Percentiles rank a stretch among this genome's conserved stretches.
Conservation (phyloP, 1,140 invertebrate genomes). For the Drosophila baimaii region DNA sequence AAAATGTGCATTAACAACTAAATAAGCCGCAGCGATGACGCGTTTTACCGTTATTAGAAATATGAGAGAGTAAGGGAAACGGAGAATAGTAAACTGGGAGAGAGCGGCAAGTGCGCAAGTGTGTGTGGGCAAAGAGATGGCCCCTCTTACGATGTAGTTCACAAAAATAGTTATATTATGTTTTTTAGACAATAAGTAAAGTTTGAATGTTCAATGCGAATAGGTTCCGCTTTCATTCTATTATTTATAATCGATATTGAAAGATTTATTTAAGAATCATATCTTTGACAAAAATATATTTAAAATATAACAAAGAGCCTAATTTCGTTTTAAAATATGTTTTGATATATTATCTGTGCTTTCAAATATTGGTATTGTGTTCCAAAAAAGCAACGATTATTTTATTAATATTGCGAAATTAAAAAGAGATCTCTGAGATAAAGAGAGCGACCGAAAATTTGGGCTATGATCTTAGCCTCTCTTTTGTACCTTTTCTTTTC, state of each 20-base stretch:
- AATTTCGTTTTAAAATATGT: no score
- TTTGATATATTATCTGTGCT: no score
- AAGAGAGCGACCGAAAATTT: background rate
- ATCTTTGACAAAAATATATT: no score
- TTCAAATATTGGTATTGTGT: no score
- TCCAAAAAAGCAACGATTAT: no score
- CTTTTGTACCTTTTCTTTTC: background rate
- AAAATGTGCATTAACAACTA: background rate
- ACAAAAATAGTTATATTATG: conserved; percentile 10
- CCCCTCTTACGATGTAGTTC: background rate
- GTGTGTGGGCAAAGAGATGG: conserved; percentile 31
- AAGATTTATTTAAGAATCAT: no score
- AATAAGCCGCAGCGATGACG: background rate
- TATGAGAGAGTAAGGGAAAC: background rate
- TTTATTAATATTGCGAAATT: background rate
- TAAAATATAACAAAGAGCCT: no score
- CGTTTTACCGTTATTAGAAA: background rate
- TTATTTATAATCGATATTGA: no score
- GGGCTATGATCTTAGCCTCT: background rate
- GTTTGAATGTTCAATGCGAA: background rate
- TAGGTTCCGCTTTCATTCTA: background rate
- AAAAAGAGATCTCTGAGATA: background rate
- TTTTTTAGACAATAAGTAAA: background rate
- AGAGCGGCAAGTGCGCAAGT: conserved; percentile 57
- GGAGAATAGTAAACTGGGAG: conserved; percentile 20